Evolutionary conservation across 1,140 invertebrate genomes (phyloP).

Genomic region (Gonioctena quinquepunctata): DNA sequence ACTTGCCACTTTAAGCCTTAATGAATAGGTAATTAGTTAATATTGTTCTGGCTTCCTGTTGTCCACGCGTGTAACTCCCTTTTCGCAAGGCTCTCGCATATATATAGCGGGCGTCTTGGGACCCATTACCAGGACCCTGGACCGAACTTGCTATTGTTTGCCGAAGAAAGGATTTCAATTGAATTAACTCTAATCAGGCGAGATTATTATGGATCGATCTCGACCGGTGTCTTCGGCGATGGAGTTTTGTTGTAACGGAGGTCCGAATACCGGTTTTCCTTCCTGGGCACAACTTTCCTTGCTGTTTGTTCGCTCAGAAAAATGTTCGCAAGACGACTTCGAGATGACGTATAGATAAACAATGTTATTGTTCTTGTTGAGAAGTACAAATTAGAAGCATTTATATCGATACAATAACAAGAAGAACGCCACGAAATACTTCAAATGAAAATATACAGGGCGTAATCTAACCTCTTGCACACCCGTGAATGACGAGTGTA

Average conservation of each 20-base stretch:
- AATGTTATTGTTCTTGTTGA: too few relatives aligned
- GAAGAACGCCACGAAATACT: too few relatives aligned
- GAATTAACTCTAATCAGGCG: constrained; percentile 46
- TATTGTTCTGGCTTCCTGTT: constrained; percentile 50
- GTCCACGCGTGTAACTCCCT: constrained; percentile 40
- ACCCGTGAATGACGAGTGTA: too few relatives aligned
- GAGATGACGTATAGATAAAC: too few relatives aligned
- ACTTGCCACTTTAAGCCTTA: constrained; percentile 56
- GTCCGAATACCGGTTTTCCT: not conserved
- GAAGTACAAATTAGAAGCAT: too few relatives aligned
- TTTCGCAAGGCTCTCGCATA: constrained; percentile 30
- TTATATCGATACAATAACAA: too few relatives aligned
- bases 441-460: too few relatives aligned
- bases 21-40: constrained; percentile 57
- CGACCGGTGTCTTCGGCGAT: constrained; percentile 11
- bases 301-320: too few relatives aligned
- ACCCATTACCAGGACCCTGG: constrained; percentile 40
- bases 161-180: constrained; percentile 45
- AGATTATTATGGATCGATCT: constrained; percentile 44
- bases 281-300: too few relatives aligned
- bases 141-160: constrained; percentile 38
- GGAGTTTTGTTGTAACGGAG: not conserved
- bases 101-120: constrained; percentile 35
- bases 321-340: too few relatives aligned
- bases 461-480: too few relatives aligned